Evolutionary conservation across 1,140 invertebrate species (phyloP), one percentile per base, ranked within the genome.

Genomic region (Dendroctonus ponderosae): DNA sequence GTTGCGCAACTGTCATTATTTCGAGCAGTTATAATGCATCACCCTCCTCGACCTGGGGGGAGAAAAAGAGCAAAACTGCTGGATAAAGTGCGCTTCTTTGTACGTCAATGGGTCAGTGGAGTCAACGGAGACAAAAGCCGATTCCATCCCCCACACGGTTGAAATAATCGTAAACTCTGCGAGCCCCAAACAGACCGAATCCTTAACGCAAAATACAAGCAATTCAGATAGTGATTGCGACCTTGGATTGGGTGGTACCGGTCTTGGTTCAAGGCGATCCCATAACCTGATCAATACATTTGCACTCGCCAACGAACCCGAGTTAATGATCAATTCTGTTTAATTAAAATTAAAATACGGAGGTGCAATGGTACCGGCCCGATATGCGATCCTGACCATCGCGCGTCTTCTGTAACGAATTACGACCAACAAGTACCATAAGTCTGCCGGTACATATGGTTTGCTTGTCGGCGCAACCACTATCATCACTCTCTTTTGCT

Each of bases 281-380:
- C 56, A 66, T 59, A 53, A 66, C 64, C 64, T 60, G 64, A 66
- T 66, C 64, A 52, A 66, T 66, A 59, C 56, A 46, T 66, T 66
- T 56, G 49, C 64, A 66, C 64, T 66, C 64, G 54, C 64, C 56
- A 58, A 62, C 58, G 41, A 43, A 49, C 58, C 39, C 50, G 39
- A 62, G 66, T 62, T 67, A 67, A 67, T 67, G 66, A 67, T 67
- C 66, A 62, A 62, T 67, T 67, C 58, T 62, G 60, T 44, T 67
- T 67, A 67, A 67, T 67, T 67, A 67, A 67, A 67, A 67, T 62
- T 67, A 62, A 67, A 67, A 67, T 67, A 67, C 60, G 66, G 41
- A 59, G 56, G 64, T 61, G 64, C 43, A 59, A 54, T 60, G 46
- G 50, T 59, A 50, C 54, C 52, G 26, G 26, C 26, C 26, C 26